Conservation (phyloP, 2,888 invertebrate species). For the Cistogaster globosa region DNA sequence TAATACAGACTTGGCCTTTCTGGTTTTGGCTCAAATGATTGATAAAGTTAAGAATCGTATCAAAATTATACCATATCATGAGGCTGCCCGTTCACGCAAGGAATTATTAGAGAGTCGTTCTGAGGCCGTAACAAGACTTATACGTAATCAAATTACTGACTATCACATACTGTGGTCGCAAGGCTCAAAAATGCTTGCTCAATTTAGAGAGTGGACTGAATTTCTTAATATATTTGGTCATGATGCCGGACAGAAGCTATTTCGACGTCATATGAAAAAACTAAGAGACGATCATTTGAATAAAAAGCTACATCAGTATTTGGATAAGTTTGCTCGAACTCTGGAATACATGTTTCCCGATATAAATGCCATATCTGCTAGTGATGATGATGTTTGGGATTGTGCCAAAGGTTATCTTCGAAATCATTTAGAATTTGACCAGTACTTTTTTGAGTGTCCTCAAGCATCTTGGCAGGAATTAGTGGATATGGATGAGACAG, state of each 20-base stretch:
- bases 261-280: constrained; percentile 90
- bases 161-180: constrained; percentile 94
- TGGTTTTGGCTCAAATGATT: constrained; percentile 94
- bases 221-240: constrained; percentile 95
- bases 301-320: constrained; percentile 89
- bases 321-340: constrained; percentile 90
- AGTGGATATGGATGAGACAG: constrained; percentile 85
- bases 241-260: constrained; percentile 90
- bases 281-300: constrained; percentile 91
- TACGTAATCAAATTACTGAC: constrained; percentile 92
- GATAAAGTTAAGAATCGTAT: constrained; percentile 91
- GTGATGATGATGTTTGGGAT: constrained; percentile 91
- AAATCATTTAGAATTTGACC: constrained; percentile 95
- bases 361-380: constrained; percentile 86
- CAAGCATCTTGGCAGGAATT: constrained; percentile 91
- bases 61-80: constrained; percentile 89
- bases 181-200: constrained; percentile 92
- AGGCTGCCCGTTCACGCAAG: constrained; percentile 92
- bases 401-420: constrained; percentile 93
- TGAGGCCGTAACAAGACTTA: constrained; percentile 94
- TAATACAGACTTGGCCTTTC: constrained; percentile 96
- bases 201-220: constrained; percentile 94
- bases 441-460: constrained; percentile 94
- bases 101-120: constrained; percentile 95
- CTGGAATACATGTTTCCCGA: constrained; percentile 91